Percentiles rank a stretch among this genome's conserved stretches.
Evolutionary conservation across 1,140 invertebrate species (phyloP).

Genomic region (Caenorhabditis latens): DNA sequence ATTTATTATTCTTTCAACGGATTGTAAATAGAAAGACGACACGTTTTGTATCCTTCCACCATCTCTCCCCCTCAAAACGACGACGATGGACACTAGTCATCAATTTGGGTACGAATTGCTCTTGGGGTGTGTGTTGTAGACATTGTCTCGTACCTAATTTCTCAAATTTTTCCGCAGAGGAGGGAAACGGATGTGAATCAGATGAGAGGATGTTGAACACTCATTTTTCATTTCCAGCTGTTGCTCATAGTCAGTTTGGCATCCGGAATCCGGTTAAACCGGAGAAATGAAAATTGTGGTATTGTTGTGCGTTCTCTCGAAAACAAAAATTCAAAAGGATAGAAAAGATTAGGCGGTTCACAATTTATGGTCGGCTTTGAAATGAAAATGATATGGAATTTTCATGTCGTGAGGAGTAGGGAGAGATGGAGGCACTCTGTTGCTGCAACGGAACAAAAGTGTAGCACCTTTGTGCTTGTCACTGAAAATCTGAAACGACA

Average conservation of each 20-base stretch:
- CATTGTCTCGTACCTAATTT: constrained; percentile 27
- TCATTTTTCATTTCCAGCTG: constrained; percentile 1
- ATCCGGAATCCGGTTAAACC: neutral
- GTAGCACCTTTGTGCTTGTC: too few relatives aligned
- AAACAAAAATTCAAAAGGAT: constrained; percentile 26
- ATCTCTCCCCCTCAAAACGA: neutral
- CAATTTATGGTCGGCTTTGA: constrained; percentile 26
- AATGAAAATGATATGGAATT: constrained; percentile 43
- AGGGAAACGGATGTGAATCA: neutral
- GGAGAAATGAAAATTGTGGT: constrained; percentile 5
- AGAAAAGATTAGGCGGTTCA: constrained; percentile 21
- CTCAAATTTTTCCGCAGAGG: neutral
- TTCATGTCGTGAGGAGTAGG: constrained; percentile 1
- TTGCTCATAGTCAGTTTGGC: neutral
- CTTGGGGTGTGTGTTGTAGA: neutral
- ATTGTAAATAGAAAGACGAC: neutral
- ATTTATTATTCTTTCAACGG: constrained; percentile 24
- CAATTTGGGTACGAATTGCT: neutral
- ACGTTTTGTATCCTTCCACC: constrained; percentile 20
- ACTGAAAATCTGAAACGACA: too few relatives aligned
- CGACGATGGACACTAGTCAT: constrained; percentile 38
- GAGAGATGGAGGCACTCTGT: neutral
- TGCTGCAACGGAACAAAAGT: too few relatives aligned
- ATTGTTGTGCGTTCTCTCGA: constrained; percentile 7
- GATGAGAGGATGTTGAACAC: neutral